Evolutionary conservation across 2,113 vertebrate genomes (phyloP).

Genomic region (Neomonachus schauinslandi): DNA sequence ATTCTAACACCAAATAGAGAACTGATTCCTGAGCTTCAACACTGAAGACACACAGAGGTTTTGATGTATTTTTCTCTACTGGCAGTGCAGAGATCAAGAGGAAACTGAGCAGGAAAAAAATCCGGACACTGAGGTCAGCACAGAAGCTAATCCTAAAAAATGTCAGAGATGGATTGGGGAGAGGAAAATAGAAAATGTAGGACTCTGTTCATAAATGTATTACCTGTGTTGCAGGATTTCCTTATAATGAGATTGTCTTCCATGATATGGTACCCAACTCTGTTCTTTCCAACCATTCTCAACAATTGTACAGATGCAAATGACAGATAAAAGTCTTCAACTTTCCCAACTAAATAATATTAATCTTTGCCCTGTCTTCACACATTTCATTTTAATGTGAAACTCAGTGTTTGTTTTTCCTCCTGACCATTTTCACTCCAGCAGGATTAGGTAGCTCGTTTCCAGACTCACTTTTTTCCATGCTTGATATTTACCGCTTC

Average conservation of each 20-base stretch:
- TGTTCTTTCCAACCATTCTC: neutral
- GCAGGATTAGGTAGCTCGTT: neutral
- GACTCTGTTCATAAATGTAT: neutral
- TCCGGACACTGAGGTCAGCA: conserved; percentile 11
- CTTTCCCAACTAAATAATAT: conserved; percentile 3
- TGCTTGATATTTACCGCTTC: neutral
- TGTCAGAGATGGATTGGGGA: neutral
- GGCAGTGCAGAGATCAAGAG: neutral
- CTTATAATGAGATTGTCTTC: neutral
- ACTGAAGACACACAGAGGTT: neutral
- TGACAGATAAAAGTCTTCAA: neutral
- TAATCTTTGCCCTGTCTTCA: neutral
- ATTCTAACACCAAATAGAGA: neutral
- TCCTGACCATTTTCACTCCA: conserved; percentile 40
- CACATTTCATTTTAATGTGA: neutral
- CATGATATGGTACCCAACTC: neutral
- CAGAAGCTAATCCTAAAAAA: neutral
- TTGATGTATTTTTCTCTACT: conserved; percentile 48
- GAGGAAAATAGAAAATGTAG: neutral
- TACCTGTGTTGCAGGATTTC: neutral
- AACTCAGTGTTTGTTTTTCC: conserved; percentile 19
- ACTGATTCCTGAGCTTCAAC: neutral
- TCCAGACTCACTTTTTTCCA: neutral
- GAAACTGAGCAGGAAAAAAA: conserved; percentile 28
- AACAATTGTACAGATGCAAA: neutral